Evolutionary conservation across 1,140 invertebrate species (phyloP).

Genomic region (Bombus sibiricus): DNA sequence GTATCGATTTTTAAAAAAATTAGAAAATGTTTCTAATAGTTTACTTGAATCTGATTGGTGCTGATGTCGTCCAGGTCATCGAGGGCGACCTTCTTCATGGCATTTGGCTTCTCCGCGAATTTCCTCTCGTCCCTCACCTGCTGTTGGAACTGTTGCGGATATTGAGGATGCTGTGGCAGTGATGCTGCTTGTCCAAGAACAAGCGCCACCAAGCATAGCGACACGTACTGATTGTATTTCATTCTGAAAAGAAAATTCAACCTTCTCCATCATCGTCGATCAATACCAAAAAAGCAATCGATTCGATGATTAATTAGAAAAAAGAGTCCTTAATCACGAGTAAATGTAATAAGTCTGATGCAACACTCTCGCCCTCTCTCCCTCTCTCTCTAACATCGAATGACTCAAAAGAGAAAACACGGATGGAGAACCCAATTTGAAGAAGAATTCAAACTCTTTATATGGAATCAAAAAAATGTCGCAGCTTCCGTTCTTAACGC

Average conservation of each 20-base stretch:
- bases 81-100: conserved; percentile 92
- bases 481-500: neutral
- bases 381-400: neutral
- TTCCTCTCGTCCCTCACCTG: conserved; percentile 85
- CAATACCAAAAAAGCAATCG: neutral
- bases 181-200: conserved; percentile 77
- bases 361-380: neutral
- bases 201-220: conserved; percentile 76
- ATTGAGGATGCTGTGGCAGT: conserved; percentile 76
- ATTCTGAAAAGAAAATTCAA: conserved; percentile 65
- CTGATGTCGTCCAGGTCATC: conserved; percentile 92
- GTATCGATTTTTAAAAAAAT: neutral
- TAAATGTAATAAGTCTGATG: neutral
- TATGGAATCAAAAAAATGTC: neutral
- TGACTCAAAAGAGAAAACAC: conserved; percentile 23
- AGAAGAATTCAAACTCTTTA: neutral
- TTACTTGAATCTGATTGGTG: conserved; percentile 89
- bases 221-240: conserved; percentile 75
- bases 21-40: neutral
- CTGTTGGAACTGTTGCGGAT: conserved; percentile 77
- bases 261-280: too few species aligned
- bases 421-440: too few species aligned
- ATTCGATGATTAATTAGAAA: neutral
- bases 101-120: conserved; percentile 93
- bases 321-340: too few species aligned